Evolutionary conservation across 2,113 vertebrate genomes (phyloP).

Genomic region (Agapornis roseicollis): DNA sequence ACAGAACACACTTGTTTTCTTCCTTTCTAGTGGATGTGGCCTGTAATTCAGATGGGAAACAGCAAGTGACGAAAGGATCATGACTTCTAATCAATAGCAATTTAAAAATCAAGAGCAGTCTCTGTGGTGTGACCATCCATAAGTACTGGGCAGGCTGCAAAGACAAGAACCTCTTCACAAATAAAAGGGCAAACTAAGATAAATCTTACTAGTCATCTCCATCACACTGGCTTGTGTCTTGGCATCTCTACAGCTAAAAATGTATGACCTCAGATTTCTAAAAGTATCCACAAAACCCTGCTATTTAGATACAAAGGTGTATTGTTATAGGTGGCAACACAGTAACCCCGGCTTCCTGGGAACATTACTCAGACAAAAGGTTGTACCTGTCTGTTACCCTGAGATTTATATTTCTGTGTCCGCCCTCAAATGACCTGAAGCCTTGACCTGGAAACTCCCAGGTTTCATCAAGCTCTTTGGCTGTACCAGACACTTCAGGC

Average conservation of each 20-base stretch:
- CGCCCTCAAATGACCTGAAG: background rate
- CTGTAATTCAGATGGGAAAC: background rate
- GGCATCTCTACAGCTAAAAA: background rate
- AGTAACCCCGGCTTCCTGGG: background rate
- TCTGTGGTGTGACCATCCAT: background rate
- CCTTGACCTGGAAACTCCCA: background rate
- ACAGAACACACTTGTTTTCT: background rate
- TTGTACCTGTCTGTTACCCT: background rate
- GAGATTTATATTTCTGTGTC: background rate
- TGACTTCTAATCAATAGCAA: background rate
- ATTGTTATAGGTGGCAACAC: background rate
- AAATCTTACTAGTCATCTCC: background rate
- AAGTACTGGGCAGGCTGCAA: background rate
- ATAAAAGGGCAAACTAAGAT: background rate
- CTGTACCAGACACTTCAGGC: background rate
- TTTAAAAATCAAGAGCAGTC: background rate
- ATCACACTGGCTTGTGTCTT: background rate
- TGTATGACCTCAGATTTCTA: background rate
- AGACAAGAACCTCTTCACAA: background rate
- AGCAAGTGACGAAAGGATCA: background rate
- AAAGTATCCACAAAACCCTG: background rate
- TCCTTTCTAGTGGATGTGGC: background rate
- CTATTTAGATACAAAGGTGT: background rate
- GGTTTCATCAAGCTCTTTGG: background rate
- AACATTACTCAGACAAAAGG: background rate